Conservation (phyloP, 2,797 vertebrate genomes). For the Ctenopoma kingsleyae region DNA sequence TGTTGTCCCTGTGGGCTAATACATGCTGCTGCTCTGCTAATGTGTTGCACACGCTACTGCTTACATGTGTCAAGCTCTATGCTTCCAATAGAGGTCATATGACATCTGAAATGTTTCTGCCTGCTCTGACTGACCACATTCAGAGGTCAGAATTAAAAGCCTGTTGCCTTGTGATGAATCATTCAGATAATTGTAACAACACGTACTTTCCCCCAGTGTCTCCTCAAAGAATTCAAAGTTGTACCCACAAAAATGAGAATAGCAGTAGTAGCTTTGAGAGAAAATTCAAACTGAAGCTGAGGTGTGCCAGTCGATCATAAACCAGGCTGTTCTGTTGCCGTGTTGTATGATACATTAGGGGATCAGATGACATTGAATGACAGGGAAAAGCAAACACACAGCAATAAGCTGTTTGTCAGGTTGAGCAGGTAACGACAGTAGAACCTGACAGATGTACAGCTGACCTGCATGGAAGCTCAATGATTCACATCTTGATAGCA, state of each 20-base stretch:
- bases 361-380: not conserved
- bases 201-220: not conserved
- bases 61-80: not conserved
- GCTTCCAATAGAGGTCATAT: not conserved
- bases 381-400: slow-evolving; percentile 18
- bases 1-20: no score
- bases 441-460: slow-evolving; percentile 28
- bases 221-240: not conserved
- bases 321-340: not conserved
- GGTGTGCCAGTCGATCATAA: not conserved
- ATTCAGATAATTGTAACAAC: not conserved
- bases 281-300: not conserved
- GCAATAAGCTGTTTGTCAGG: slow-evolving; percentile 21
- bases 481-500: slow-evolving; percentile 26
- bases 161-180: not conserved
- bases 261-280: no score
- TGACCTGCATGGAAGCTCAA: slow-evolving; percentile 31
- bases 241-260: no score
- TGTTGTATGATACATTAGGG: not conserved
- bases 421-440: slow-evolving; percentile 18
- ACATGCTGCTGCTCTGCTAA: no score
- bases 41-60: not conserved
- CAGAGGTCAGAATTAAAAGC: not conserved
- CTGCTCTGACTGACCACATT: not conserved
- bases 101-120: not conserved